Conservation (phyloP, 1,140 invertebrate species). For the Drosophila ambigua region DNA sequence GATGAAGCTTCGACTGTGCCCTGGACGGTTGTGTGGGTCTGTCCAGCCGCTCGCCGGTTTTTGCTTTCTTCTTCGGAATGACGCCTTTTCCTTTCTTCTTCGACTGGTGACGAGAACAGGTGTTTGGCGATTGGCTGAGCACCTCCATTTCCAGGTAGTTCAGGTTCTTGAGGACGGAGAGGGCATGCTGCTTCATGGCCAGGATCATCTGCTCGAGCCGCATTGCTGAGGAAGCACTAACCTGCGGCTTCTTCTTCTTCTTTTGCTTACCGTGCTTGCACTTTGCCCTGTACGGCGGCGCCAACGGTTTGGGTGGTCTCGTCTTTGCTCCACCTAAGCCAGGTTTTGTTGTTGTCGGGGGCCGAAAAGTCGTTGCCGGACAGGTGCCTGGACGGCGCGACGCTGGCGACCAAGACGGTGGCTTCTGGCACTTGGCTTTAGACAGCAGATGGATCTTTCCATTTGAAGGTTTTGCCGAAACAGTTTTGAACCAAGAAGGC, state of each 20-base stretch:
- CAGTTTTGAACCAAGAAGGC: no score
- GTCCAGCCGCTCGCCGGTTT: constrained; percentile 8
- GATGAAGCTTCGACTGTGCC: neutral
- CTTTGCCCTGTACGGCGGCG: neutral
- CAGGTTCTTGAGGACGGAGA: constrained; percentile 36
- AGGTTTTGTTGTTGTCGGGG: no score
- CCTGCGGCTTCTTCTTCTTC: neutral
- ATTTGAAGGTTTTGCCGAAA: no score
- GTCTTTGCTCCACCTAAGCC: no score
- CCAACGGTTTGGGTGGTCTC: neutral
- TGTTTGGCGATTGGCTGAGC: constrained; percentile 5
- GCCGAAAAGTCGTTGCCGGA: no score
- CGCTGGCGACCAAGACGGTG: no score
- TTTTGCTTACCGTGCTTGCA: neutral
- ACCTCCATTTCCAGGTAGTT: constrained; percentile 50
- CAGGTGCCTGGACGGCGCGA: no score
- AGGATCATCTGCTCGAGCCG: constrained; percentile 14
- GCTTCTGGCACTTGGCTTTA: neutral
- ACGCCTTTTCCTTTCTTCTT: neutral
- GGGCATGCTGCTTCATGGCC: constrained; percentile 35
- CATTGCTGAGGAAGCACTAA: neutral
- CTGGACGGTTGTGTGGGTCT: neutral
- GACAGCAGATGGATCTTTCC: no score
- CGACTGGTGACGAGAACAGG: neutral
- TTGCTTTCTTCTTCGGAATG: neutral